Evolutionary conservation across 2,113 vertebrate species (phyloP), one percentile per base, ranked within the genome.

Genomic region (Neogobius melanostomus): DNA sequence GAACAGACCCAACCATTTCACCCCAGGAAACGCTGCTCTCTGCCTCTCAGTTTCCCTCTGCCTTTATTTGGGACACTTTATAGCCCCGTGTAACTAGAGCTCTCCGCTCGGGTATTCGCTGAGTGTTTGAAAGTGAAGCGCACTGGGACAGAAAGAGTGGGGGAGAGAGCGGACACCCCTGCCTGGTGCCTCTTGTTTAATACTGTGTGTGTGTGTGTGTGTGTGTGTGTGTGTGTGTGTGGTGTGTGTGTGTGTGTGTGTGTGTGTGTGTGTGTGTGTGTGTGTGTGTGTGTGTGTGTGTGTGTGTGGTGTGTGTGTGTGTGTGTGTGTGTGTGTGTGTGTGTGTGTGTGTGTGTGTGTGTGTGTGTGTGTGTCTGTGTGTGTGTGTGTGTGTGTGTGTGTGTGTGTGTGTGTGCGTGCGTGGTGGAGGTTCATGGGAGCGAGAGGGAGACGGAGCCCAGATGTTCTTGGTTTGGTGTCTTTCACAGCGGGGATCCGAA

Each of bases 21-120:
- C 82, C 83, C 84, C 88, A 88, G 88, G 84, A 91, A 90, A 85
- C 83, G 56, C 53, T 11, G 10, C 53, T 78, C 81, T 82, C 84
- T 78, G 79, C 72, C 69, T 87, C 89, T 90, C 85, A 67, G 75
- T 78, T 90, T 91, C 73, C 83, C 28, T 74, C 66, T 81, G 89
- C 85, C 87, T 91, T 91, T 88, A 90, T 91, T 91, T 88, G 90
- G 88, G 89, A 86, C 90, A 91, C 88, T 91, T 91, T 91, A 91
- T 91, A 90, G 88, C 81, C 86, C 71, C 80, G 11, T 89, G 89
- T 88, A 91, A 91, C 76, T 69, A 1, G 85, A 91, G 79, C 85
- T 77, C 81, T 85, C 85, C 88, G 85, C 87, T 85, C 88, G 88
- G 88, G 90, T 85, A 90, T 91, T 91, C 80, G 82, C 87, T 89